Evolutionary conservation across 1,140 invertebrate species (phyloP), one percentile per base, ranked within the genome.

Genomic region (Chironomus striatipennis): DNA sequence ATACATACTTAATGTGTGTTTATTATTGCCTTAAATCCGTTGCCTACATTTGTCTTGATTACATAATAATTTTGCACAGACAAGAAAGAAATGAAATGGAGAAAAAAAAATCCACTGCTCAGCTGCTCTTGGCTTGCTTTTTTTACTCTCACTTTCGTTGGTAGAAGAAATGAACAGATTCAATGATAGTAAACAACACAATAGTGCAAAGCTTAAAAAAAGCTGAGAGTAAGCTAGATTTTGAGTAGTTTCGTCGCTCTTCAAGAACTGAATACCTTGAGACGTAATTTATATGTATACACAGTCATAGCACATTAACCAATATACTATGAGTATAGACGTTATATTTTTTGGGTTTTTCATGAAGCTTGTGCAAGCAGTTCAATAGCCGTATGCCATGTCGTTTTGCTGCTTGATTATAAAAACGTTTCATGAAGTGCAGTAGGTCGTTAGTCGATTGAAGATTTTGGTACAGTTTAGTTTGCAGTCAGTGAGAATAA

Each of bases 381-480:
- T 57, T 57, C 47, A 57, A 57, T 15, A 57, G 47, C 47, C 47
- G 47, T n/a, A 12, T 57, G 47, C 12, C 47, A 57, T n/a, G 47
- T 57, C 47, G 12, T 15, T 57, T n/a, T 5, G 12, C 47, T 15
- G 47, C 47, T 57, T 57, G 8, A 57, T 57, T 57, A 57, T 57
- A 57, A 57, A 57, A 57, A 57, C 47, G 47, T n/a, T 57, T n/a
- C 47, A 57, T 57, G 15, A 57, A 57, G n/a, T 57, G 47, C 47
- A 57, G n/a, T 57, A 15, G 47, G 12, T 57, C 12, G 47, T 57
- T 57, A 57, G 47, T 57, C 47, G 47, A 57, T 57, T n/a, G n/a
- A n/a, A 5, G 47, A 57, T n/a, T 57, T 57, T 57, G 47, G 47
- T 57, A 57, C 47, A 57, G 47, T 57, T 57, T 57, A 57, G 47